These are phyloP conservation scores for Agrilus mali DNA, from an alignment of 2,888 invertebrate genomes.

Conservation along the genomic window DNA sequence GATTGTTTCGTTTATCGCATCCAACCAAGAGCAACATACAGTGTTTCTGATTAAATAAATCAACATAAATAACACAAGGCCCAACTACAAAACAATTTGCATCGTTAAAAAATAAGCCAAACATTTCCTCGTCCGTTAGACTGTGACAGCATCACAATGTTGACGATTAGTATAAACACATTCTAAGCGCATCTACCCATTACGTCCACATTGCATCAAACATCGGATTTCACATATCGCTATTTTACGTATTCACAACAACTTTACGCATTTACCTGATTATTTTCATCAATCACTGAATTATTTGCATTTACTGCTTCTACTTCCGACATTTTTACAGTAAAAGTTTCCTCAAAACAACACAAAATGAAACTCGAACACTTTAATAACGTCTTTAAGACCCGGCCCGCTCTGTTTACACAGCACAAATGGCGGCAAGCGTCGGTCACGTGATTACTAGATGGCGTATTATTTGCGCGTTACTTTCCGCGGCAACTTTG, in stretches of 20 bases:
- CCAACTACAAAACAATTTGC: no score
- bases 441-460: conserved; percentile 43
- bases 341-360: conserved; percentile 22
- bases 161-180: conserved; percentile 20
- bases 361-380: conserved; percentile 30
- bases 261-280: conserved; percentile 24
- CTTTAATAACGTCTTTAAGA: conserved; percentile 29
- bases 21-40: no score
- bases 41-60: no score
- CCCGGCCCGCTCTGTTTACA: conserved; percentile 47
- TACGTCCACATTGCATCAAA: conserved; percentile 31
- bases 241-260: conserved; percentile 2
- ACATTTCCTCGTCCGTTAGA: conserved; percentile 14
- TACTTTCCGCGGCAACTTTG: conserved; percentile 25
- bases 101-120: no score
- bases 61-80: no score
- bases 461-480: conserved; percentile 18
- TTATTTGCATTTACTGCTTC: conserved; percentile 31
- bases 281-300: conserved; percentile 30
- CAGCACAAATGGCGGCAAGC: conserved; percentile 48
- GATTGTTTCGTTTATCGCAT: no score
- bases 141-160: conserved; percentile 18
- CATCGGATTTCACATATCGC: conserved; percentile 1
- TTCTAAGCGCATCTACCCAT: conserved; percentile 26
- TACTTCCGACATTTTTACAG: conserved; percentile 33